Conservation (phyloP, 2,888 invertebrate genomes). For the Coelinius sp. region DNA sequence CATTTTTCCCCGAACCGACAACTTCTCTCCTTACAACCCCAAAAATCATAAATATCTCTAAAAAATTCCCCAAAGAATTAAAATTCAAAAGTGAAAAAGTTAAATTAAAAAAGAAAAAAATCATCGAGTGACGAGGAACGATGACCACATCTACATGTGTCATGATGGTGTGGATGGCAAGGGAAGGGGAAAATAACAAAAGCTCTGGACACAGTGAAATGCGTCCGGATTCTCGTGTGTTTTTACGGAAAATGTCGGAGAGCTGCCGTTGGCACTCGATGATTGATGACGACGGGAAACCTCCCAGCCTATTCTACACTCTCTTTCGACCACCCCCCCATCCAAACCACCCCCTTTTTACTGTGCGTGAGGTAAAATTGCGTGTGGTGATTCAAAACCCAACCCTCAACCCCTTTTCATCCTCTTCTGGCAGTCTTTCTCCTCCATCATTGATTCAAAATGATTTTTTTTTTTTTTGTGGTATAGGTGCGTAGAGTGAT, state of each 20-base stretch:
- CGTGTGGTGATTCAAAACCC: conserved; percentile 29
- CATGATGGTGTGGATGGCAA: conserved; percentile 16
- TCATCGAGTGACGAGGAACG: conserved; percentile 51
- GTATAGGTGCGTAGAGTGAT: background rate
- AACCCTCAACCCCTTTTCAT: conserved; percentile 23
- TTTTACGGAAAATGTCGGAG: conserved; percentile 60
- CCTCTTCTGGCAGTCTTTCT: no score
- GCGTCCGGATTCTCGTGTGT: conserved; percentile 48
- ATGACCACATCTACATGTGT: conserved; percentile 1
- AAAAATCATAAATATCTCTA: background rate
- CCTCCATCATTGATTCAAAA: conserved; percentile 1
- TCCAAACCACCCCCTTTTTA: background rate
- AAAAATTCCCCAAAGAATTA: background rate
- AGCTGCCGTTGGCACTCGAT: conserved; percentile 67
- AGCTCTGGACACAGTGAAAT: conserved; percentile 41
- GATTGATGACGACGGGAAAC: conserved; percentile 67
- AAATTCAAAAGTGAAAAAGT: background rate
- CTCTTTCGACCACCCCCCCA: background rate
- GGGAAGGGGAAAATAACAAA: conserved; percentile 35
- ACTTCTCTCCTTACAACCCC: conserved; percentile 46
- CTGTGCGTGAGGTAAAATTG: conserved; percentile 31
- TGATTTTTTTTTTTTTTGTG: conserved; percentile 7
- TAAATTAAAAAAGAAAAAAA: conserved; percentile 17
- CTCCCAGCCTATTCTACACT: conserved; percentile 21
- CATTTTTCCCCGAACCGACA: conserved; percentile 67